phyloP scores from a whole-genome alignment of 2,797 vertebrate species.

The Tarsius wallacei region DNA sequence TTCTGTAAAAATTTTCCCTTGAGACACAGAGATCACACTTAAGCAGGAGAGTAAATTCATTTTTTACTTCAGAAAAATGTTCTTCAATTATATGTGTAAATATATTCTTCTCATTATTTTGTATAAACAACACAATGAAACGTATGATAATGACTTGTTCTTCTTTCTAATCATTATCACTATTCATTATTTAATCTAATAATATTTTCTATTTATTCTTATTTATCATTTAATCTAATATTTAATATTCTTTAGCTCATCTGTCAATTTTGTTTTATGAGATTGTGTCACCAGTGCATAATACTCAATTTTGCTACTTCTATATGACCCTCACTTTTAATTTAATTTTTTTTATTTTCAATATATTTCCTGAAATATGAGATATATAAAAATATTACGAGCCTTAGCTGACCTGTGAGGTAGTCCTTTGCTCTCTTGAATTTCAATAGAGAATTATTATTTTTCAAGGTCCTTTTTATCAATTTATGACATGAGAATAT shows the following conservation, averaged over 20 bases:
- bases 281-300: neutral
- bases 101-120: neutral
- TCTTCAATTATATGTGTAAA: too few relatives aligned
- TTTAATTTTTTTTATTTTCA: neutral
- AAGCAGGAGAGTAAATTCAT: neutral
- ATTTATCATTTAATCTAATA: neutral
- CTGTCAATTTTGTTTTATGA: neutral
- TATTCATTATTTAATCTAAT: neutral
- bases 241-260: neutral
- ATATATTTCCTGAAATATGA: constrained; percentile 13
- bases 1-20: neutral
- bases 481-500: neutral
- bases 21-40: neutral
- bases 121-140: neutral
- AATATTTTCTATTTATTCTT: too few relatives aligned
- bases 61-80: neutral
- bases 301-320: neutral
- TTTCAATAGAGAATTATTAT: neutral
- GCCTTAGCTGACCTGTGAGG: neutral
- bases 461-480: neutral
- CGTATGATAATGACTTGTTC: neutral
- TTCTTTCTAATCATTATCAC: neutral
- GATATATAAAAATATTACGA: neutral
- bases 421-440: neutral
- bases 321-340: neutral